Base-by-base conservation (phyloP, 2,888 invertebrate genomes). In the Catocala fraxini region DNA sequence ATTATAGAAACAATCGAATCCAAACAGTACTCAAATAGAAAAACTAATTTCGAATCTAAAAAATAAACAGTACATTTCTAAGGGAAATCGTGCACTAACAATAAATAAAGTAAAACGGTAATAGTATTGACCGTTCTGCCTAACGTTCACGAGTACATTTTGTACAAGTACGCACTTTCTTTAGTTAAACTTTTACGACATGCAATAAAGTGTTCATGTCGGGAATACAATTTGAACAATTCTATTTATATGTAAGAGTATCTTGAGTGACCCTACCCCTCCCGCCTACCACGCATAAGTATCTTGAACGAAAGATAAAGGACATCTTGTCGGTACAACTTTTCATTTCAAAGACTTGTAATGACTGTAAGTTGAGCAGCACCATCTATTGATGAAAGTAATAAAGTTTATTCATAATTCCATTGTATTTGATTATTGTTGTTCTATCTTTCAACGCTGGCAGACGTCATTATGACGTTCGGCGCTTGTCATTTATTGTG, bases 161-260 rank as follows among this genome's bases (percentile, higher is more conserved):
- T 61, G 62, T 60, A 55, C 46, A 73, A 71, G 49, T 62, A 51
- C 63, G 41, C 51, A 52, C 71, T 65, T 61, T 62, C 66, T 63
- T 69, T 58, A 66, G 53, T 68, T 67, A 67, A 73, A 74, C 51
- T 66, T 71, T 74, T 71, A 74, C 54, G 64, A 56, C 25, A 2
- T 7, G 25, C 68, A 54, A 59, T 74, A 74, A 73, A 73, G 60
- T 62, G 51, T 58, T 68, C 51, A 59, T 65, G 39, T 55, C 49
- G 47, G 10, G 52, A 56, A 56, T 61, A 63, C 63, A 70, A 46
- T 62, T 70, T 62, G 59, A 60, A 68, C 52, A 41, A 54, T 51
- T 60, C 41, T 51, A 59, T 58, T 59, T 60, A 55, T 25, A 45
- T 7, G 55, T 15, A 13, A 6, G 25, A 41, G 54, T 61, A 45